phyloP scores from a whole-genome alignment of 2,797 vertebrate species.

The Oryzias sinensis region DNA sequence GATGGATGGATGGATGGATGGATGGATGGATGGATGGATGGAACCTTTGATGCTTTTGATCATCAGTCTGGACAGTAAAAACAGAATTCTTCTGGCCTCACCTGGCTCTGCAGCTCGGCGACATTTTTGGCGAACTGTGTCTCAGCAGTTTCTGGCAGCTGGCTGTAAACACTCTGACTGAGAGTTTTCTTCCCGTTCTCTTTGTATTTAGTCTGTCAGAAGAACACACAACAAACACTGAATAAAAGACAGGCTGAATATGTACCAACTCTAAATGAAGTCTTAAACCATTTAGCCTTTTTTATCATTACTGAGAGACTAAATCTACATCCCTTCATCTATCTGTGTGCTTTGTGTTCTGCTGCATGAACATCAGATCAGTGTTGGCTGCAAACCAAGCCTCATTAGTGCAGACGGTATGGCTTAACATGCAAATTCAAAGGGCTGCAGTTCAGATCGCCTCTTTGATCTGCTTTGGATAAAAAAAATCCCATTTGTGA shows the following conservation, averaged over 20 bases:
- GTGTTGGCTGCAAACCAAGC: neutral
- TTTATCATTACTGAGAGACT: no score
- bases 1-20: no score
- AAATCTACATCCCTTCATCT: neutral
- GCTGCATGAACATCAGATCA: neutral
- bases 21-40: no score
- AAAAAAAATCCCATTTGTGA: slow-evolving; percentile 17
- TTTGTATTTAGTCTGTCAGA: slow-evolving; percentile 79
- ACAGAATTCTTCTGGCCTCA: slow-evolving; percentile 36
- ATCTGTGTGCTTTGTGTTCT: neutral
- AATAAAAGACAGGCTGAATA: no score
- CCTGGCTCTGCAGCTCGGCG: slow-evolving; percentile 81
- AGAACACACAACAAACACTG: neutral
- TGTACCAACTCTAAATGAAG: no score
- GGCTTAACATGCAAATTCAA: slow-evolving; percentile 16
- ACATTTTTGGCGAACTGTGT: slow-evolving; percentile 56
- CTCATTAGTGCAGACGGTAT: neutral
- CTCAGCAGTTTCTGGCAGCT: slow-evolving; percentile 58
- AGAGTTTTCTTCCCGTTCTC: slow-evolving; percentile 41
- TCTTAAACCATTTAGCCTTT: no score
- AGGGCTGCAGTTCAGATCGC: neutral
- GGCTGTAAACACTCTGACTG: slow-evolving; percentile 76
- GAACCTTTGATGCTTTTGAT: no score
- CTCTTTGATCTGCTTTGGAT: slow-evolving; percentile 35
- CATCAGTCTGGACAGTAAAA: no score